phyloP scores from a whole-genome alignment of 2,888 invertebrate genomes.

The Metallyticus violacea region DNA sequence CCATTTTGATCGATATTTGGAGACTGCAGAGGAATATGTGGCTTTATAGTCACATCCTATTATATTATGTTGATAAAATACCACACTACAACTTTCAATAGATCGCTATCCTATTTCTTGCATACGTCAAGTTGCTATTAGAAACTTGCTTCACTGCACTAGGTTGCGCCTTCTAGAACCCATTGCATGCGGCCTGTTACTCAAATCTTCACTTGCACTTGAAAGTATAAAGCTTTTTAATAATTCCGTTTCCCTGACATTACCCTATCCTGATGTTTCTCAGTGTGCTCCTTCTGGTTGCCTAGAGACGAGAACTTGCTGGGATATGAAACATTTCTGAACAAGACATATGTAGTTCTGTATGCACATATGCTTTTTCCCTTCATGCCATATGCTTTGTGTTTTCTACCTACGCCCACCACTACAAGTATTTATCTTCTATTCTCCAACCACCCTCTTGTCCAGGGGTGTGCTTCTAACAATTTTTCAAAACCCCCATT shows the following conservation, averaged over 20 bases:
- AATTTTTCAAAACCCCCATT: neutral
- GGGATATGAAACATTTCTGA: neutral
- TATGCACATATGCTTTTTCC: neutral
- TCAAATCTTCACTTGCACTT: neutral
- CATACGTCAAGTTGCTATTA: too few relatives aligned
- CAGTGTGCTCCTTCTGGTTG: too few relatives aligned
- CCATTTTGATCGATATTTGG: too few relatives aligned
- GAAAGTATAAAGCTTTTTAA: neutral
- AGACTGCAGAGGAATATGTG: too few relatives aligned
- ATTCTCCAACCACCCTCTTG: neutral
- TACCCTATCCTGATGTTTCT: neutral
- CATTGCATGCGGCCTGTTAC: neutral
- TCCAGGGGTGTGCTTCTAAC: neutral
- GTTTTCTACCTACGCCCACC: neutral
- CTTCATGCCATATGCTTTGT: neutral
- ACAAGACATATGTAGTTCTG: neutral
- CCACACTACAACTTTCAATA: too few relatives aligned
- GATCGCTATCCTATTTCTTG: too few relatives aligned
- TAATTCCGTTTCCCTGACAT: neutral
- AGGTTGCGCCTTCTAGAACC: neutral
- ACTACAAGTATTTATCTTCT: neutral
- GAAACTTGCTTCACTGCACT: too few relatives aligned
- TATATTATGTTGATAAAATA: too few relatives aligned
- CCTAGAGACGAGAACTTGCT: too few relatives aligned
- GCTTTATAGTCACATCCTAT: too few relatives aligned